phyloP scores from a whole-genome alignment of 2,797 vertebrate species.

The Sarcoramphus papa region DNA sequence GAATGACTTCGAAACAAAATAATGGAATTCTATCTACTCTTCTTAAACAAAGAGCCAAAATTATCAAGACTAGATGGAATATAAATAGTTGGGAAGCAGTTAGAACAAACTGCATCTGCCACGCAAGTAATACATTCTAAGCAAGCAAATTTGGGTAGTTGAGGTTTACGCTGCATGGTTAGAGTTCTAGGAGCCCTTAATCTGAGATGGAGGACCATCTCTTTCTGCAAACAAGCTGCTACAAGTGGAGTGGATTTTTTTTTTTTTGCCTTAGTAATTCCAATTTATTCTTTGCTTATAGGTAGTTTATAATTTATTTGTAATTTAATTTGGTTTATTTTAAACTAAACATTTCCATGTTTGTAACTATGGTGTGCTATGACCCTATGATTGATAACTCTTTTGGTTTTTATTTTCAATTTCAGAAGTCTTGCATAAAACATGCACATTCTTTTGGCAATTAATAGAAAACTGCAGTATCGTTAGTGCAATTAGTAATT shows the following conservation, averaged over 20 bases:
- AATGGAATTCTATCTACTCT: neutral
- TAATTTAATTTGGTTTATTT: neutral
- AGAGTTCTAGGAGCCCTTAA: neutral
- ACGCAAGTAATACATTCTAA: neutral
- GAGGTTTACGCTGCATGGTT: neutral
- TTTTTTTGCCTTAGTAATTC: neutral
- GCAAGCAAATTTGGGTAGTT: neutral
- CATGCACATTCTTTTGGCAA: neutral
- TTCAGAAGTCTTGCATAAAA: neutral
- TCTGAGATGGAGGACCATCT: neutral
- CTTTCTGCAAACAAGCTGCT: neutral
- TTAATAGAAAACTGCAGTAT: neutral
- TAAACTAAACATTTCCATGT: neutral
- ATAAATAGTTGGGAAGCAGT: neutral
- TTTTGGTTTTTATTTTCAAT: neutral
- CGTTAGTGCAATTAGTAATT: neutral
- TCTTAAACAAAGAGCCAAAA: neutral
- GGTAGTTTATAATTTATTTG: neutral
- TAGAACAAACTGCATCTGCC: neutral
- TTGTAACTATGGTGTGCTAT: neutral
- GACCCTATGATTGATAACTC: neutral
- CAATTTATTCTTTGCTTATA: neutral
- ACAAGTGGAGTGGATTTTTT: neutral
- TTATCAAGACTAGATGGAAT: neutral
- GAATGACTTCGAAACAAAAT: neutral